A percentile compares a stretch with the other conserved stretches of the same genome.
phyloP scores from a whole-genome alignment of 2,888 invertebrate species.

The Chymomyza amoena region DNA sequence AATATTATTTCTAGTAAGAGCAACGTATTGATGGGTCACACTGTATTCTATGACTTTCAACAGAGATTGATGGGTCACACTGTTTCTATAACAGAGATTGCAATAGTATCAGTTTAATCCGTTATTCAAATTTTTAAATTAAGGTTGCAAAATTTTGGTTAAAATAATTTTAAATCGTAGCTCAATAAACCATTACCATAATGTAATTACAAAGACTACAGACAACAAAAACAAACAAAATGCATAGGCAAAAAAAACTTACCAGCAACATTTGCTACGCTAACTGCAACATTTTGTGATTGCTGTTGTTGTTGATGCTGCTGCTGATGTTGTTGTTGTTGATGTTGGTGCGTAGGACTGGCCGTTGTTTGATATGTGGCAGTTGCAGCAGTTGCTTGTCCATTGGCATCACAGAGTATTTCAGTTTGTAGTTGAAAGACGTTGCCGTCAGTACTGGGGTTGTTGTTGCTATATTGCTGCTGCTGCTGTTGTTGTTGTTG shows the following conservation, averaged over 20 bases:
- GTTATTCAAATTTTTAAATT: background rate
- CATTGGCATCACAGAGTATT: conserved; percentile 73
- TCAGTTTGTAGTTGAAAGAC: conserved; percentile 76
- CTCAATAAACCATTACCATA: conserved; percentile 18
- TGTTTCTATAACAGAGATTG: too few species aligned
- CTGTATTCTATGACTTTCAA: too few species aligned
- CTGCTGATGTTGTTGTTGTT: conserved; percentile 43
- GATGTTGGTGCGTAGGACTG: conserved; percentile 33
- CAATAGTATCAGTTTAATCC: background rate
- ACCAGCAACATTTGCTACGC: conserved; percentile 51
- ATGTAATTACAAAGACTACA: conserved; percentile 26
- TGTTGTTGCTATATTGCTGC: conserved; percentile 35
- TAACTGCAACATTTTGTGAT: conserved; percentile 43
- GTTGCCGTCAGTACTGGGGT: conserved; percentile 68
- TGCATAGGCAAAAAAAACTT: conserved; percentile 42
- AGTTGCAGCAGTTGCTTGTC: conserved; percentile 61
- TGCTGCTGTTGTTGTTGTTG: conserved; percentile 55
- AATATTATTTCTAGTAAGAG: too few species aligned
- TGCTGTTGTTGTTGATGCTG: conserved; percentile 44
- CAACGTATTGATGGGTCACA: too few species aligned
- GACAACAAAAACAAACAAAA: conserved; percentile 40
- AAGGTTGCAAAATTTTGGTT: background rate
- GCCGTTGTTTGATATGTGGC: conserved; percentile 60
- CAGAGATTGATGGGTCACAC: too few species aligned
- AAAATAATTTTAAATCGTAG: background rate